Conservation (phyloP, 2,113 vertebrate species). For the Strix uralensis region DNA sequence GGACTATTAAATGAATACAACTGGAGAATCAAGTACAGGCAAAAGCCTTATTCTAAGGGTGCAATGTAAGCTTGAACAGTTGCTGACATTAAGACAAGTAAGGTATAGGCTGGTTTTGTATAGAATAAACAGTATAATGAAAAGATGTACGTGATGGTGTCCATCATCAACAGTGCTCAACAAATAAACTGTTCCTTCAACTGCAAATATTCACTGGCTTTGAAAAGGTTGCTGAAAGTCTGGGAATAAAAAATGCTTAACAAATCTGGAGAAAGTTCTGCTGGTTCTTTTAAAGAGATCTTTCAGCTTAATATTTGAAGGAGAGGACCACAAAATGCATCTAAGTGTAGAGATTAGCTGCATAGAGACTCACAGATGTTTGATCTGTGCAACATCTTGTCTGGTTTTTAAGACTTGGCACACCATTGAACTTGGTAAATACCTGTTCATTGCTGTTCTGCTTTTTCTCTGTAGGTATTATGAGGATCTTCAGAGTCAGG, state of each 20-base stretch:
- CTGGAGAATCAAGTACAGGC: not conserved
- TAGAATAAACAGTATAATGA: not conserved
- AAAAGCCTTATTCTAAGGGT: not conserved
- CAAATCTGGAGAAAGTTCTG: not conserved
- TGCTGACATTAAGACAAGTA: not conserved
- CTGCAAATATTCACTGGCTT: not conserved
- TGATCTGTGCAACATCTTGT: not conserved
- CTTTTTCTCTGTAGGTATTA: not conserved
- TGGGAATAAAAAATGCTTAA: not conserved
- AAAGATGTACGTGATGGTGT: not conserved
- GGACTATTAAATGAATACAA: not conserved
- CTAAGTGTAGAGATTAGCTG: not conserved
- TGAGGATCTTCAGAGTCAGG: not conserved
- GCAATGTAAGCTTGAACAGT: not conserved
- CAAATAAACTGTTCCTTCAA: not conserved
- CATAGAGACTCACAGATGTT: not conserved
- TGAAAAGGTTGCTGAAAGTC: not conserved
- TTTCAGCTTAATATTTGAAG: not conserved
- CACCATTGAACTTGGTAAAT: not conserved
- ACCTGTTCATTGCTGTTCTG: not conserved
- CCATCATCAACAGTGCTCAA: not conserved
- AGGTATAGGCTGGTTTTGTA: not conserved
- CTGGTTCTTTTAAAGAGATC: not conserved
- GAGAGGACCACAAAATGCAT: not conserved
- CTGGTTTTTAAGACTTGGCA: not conserved